These are phyloP conservation scores for Xenotilapia caudafasciata DNA, from an alignment of 2,113 vertebrate species.

Conservation along the genomic window DNA sequence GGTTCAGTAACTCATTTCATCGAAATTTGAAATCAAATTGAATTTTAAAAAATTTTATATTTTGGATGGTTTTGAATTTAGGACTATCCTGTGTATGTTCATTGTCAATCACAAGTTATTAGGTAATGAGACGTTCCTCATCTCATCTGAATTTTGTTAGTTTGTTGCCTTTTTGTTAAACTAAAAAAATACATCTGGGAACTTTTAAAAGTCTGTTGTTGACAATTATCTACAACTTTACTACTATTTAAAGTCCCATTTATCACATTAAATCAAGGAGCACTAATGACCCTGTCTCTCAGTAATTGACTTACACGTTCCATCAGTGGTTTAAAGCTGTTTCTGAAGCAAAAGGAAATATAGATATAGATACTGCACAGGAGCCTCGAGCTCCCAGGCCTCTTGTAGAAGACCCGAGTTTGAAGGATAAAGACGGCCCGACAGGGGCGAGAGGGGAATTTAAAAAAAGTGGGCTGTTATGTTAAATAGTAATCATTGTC, in stretches of 20 bases:
- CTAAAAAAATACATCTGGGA: neutral
- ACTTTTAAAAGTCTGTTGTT: neutral
- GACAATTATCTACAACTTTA: neutral
- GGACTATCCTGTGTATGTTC: accelerated
- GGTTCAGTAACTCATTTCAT: neutral
- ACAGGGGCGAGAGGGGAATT: neutral
- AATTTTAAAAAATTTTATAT: accelerated
- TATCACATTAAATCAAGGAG: neutral
- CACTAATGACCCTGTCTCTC: neutral
- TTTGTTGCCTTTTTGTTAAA: neutral
- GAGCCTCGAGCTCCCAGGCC: neutral
- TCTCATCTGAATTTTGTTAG: neutral
- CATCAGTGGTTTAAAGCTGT: neutral
- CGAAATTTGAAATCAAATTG: neutral
- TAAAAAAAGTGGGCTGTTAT: neutral
- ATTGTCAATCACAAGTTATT: neutral
- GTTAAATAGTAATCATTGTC: neutral
- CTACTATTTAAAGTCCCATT: neutral
- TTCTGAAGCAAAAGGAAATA: neutral
- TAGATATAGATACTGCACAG: neutral
- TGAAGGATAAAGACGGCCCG: neutral
- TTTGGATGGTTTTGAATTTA: neutral
- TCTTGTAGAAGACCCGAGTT: neutral
- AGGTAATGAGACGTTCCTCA: neutral
- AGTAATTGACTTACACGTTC: accelerated